These are phyloP conservation scores for Andrena hattorfiana DNA, from an alignment of 2,888 invertebrate genomes.

Conservation along the genomic window DNA sequence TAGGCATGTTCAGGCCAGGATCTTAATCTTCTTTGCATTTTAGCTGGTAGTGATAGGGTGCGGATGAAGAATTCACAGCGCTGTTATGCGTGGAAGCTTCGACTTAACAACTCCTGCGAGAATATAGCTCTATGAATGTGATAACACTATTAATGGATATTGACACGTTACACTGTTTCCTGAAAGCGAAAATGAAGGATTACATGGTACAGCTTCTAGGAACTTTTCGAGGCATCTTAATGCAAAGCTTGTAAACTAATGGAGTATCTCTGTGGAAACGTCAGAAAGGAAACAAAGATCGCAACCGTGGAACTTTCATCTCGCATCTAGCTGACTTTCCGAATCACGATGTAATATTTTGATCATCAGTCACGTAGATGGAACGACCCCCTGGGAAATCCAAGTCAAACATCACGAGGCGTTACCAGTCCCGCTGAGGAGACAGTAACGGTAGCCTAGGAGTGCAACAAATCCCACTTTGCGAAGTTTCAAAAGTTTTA, in stretches of 20 bases:
- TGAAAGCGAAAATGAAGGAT: too few species aligned
- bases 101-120: not conserved
- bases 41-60: slow-evolving; percentile 2
- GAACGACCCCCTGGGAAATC: not conserved
- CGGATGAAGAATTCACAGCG: slow-evolving; percentile 13
- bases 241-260: not conserved
- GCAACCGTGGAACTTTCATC: not conserved
- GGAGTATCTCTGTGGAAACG: not conserved
- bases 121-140: not conserved
- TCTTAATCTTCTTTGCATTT: slow-evolving; percentile 51
- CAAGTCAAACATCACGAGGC: not conserved
- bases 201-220: too few species aligned
- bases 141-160: not conserved
- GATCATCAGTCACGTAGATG: not conserved
- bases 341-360: not conserved
- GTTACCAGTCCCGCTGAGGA: not conserved
- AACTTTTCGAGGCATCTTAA: too few species aligned
- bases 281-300: not conserved
- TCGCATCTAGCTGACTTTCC: not conserved
- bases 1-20: not conserved
- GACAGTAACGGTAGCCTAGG: not conserved
- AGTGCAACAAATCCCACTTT: not conserved
- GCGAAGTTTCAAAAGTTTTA: not conserved
- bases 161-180: too few species aligned
- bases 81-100: slow-evolving; percentile 18